Conservation (phyloP, 2,888 invertebrate genomes). For the Metalampra italica region DNA sequence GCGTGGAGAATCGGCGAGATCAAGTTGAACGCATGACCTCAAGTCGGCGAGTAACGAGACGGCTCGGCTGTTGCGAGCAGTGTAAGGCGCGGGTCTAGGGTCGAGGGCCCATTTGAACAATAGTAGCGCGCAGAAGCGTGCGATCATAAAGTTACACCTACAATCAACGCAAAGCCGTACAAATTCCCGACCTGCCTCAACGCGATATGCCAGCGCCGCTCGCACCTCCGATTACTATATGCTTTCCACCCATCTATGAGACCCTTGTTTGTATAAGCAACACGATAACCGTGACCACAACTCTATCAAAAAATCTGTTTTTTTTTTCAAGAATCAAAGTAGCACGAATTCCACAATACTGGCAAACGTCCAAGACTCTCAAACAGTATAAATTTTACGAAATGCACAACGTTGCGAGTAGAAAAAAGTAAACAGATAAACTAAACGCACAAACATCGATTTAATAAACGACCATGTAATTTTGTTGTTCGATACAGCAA, state of each 20-base stretch:
- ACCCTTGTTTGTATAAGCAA: not conserved
- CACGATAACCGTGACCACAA: not conserved
- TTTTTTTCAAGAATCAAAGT: conserved; percentile 33
- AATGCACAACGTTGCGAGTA: conserved; percentile 9
- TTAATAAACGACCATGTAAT: not conserved
- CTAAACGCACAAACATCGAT: conserved; percentile 2
- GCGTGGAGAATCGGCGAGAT: conserved; percentile 57
- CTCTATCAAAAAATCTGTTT: not conserved
- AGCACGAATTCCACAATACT: conserved; percentile 36
- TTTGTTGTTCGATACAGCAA: not conserved
- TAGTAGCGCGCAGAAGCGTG: conserved; percentile 67
- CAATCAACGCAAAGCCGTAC: conserved; percentile 53
- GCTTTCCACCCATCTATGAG: conserved; percentile 26
- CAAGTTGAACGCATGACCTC: conserved; percentile 61
- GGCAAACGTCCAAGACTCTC: conserved; percentile 39
- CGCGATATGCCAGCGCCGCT: conserved; percentile 32
- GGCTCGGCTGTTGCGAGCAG: conserved; percentile 36
- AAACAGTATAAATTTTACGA: conserved; percentile 21
- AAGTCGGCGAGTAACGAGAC: conserved; percentile 49
- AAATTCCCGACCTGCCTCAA: conserved; percentile 60
- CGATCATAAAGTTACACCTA: conserved; percentile 68
- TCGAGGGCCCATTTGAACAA: conserved; percentile 65
- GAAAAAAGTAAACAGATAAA: conserved; percentile 2
- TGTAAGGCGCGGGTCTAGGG: conserved; percentile 39
- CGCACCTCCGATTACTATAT: conserved; percentile 22